Percentiles rank a stretch among this genome's conserved stretches.
Conservation (phyloP, 2,797 vertebrate species). For the Arnoldichthys spilopterus region DNA sequence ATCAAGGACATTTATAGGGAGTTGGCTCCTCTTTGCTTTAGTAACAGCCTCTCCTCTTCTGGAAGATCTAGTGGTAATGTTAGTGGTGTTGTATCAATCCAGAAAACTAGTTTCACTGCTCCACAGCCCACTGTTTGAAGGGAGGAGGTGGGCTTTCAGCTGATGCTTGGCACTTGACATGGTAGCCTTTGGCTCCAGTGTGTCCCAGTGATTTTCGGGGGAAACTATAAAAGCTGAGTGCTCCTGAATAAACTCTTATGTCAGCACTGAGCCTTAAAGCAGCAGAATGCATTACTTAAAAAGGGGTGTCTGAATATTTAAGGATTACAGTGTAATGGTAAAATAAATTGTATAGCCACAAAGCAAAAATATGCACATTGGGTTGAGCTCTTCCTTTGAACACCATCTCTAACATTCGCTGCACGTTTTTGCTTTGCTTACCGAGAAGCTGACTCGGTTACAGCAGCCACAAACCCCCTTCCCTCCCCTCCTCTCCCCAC, state of each 20-base stretch:
- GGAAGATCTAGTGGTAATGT: no score
- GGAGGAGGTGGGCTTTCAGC: not conserved
- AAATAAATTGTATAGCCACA: not conserved
- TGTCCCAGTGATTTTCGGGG: not conserved
- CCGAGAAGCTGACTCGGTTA: constrained; percentile 73
- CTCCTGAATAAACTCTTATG: no score
- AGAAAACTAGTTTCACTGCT: not conserved
- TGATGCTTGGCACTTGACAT: not conserved
- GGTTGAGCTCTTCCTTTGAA: not conserved
- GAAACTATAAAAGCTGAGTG: no score
- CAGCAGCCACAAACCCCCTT: constrained; percentile 63
- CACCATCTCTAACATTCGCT: constrained; percentile 68
- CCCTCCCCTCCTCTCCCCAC: not conserved
- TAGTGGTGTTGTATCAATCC: no score
- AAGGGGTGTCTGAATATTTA: not conserved
- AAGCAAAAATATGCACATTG: not conserved
- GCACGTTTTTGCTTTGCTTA: constrained; percentile 79
- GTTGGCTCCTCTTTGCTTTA: no score
- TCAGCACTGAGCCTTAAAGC: not conserved
- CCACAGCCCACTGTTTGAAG: not conserved
- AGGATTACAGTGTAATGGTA: not conserved
- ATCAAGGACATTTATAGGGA: not conserved
- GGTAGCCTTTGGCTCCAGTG: not conserved
- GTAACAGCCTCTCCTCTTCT: no score
- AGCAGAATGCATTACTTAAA: not conserved